These are phyloP conservation scores for Papilio elwesi DNA, from an alignment of 2,888 invertebrate species.

Conservation along the genomic window DNA sequence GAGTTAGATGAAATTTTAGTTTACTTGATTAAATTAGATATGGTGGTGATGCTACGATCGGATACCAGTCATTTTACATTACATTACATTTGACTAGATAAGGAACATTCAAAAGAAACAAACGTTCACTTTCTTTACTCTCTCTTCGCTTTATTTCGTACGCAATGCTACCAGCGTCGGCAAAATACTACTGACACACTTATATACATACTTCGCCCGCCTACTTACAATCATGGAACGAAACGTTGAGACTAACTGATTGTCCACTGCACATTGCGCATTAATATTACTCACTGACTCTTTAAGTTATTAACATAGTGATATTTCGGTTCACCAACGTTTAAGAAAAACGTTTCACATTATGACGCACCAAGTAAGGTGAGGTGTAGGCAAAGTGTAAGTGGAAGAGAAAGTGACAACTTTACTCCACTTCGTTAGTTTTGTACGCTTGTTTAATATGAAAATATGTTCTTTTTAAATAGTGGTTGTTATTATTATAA, in stretches of 20 bases:
- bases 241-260: not conserved
- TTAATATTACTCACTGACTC: not conserved
- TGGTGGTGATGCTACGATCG: too few relatives aligned
- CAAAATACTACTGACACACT: constrained; percentile 60
- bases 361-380: constrained; percentile 50
- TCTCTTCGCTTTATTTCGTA: constrained; percentile 60
- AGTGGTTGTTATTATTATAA: not conserved
- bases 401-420: constrained; percentile 60
- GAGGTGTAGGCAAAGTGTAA: constrained; percentile 10
- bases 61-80: too few relatives aligned
- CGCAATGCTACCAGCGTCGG: constrained; percentile 57
- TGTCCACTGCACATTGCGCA: constrained; percentile 18
- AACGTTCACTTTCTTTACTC: constrained; percentile 69
- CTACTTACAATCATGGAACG: not conserved
- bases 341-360: constrained; percentile 18
- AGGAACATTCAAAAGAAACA: constrained; percentile 51
- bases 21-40: too few relatives aligned
- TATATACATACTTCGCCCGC: constrained; percentile 36
- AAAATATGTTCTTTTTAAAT: not conserved
- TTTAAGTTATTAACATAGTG: constrained; percentile 7
- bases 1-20: too few relatives aligned
- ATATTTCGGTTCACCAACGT: constrained; percentile 2
- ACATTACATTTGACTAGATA: constrained; percentile 47
- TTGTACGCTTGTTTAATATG: not conserved
- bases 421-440: constrained; percentile 37